phyloP scores from a whole-genome alignment of 1,140 invertebrate genomes.

The Charaxes varanes region DNA sequence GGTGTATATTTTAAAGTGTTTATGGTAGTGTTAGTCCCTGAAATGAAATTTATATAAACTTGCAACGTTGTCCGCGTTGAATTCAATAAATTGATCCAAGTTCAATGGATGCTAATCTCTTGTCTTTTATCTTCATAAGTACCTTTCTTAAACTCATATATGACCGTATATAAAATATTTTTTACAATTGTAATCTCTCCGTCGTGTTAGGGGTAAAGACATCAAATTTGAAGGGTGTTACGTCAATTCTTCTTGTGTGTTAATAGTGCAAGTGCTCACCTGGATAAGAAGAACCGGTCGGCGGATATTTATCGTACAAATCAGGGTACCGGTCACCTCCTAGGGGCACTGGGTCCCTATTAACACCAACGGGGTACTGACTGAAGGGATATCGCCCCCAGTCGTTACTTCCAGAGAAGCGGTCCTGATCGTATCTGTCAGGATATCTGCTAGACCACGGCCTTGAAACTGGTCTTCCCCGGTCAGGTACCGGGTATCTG shows the following conservation, averaged over 20 bases:
- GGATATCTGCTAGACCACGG: slow-evolving; percentile 62
- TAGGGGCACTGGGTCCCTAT: slow-evolving; percentile 61
- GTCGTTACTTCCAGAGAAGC: slow-evolving; percentile 46
- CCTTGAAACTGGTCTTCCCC: slow-evolving; percentile 55
- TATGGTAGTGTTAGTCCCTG: not conserved
- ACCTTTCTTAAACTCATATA: no score
- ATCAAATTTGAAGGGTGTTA: no score
- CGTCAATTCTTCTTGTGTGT: no score
- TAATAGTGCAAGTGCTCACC: slow-evolving; percentile 37
- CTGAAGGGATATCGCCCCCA: slow-evolving; percentile 68
- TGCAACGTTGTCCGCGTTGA: no score
- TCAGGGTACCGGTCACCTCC: slow-evolving; percentile 67
- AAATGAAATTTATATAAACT: no score
- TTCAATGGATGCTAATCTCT: no score
- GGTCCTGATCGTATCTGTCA: slow-evolving; percentile 60
- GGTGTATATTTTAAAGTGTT: not conserved
- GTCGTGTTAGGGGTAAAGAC: no score
- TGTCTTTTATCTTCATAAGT: no score
- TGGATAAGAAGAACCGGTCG: slow-evolving; percentile 64
- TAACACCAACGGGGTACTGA: slow-evolving; percentile 59
- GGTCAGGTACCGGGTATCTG: slow-evolving; percentile 57
- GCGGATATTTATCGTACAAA: slow-evolving; percentile 70
- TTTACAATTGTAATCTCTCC: no score
- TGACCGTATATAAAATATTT: no score
- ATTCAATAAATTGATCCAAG: no score